Evolutionary conservation across 1,140 invertebrate genomes (phyloP).

Genomic region (Aphelinus atriplicis): DNA sequence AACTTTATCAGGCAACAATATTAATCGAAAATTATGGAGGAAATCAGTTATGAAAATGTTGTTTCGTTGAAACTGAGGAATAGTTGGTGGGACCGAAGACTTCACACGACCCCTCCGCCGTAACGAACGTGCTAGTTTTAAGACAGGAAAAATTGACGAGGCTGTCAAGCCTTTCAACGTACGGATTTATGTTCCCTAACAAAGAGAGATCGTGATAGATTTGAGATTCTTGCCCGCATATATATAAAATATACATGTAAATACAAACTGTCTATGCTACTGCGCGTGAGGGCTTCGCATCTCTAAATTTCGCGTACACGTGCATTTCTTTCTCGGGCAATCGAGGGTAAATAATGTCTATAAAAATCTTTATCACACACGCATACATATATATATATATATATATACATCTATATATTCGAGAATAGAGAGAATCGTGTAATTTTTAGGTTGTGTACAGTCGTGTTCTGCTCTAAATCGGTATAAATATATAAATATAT

Average conservation of each 20-base stretch:
- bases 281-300: slow-evolving; percentile 16
- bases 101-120: not conserved
- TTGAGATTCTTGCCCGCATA: slow-evolving; percentile 45
- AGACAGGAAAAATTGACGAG: slow-evolving; percentile 24
- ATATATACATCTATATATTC: not conserved
- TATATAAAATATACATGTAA: slow-evolving; percentile 47
- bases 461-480: slow-evolving; percentile 37
- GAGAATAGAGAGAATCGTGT: slow-evolving; percentile 34
- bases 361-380: slow-evolving; percentile 6
- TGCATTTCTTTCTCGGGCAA: slow-evolving; percentile 43
- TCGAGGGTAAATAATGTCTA: slow-evolving; percentile 44
- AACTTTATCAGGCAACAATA: too few species aligned
- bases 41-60: not conserved
- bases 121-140: not conserved
- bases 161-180: slow-evolving; percentile 45
- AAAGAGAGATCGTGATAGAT: slow-evolving; percentile 45
- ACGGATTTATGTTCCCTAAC: slow-evolving; percentile 44
- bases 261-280: not conserved
- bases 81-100: not conserved
- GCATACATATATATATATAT: slow-evolving; percentile 15
- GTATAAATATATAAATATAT: slow-evolving; percentile 29
- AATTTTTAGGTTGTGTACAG: slow-evolving; percentile 48
- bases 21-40: too few species aligned
- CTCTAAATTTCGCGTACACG: not conserved
- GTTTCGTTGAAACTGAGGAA: slow-evolving; percentile 6